Evolutionary conservation across 2,113 vertebrate genomes (phyloP).

Genomic region (Salvelinus fontinalis): DNA sequence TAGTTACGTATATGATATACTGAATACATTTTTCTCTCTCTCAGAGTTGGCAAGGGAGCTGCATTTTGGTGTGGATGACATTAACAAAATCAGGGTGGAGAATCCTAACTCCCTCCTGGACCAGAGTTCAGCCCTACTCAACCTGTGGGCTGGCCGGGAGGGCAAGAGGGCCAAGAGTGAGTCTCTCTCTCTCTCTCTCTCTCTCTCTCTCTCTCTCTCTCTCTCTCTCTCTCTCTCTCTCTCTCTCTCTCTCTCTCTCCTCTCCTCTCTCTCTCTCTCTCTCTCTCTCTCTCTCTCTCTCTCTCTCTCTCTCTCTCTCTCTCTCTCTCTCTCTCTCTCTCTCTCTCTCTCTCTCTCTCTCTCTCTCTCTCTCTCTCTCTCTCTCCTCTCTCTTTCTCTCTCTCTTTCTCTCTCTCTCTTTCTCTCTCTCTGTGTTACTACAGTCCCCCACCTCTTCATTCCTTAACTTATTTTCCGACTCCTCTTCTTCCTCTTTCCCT

Average conservation of each 20-base stretch:
- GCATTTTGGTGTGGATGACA: slow-evolving; percentile 92
- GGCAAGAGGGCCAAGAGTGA: slow-evolving; percentile 87
- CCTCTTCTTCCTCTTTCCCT: background rate
- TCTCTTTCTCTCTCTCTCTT: slow-evolving; percentile 45
- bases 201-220: slow-evolving; percentile 47
- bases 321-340: slow-evolving; percentile 14
- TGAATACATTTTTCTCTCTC: background rate
- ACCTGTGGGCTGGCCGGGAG: slow-evolving; percentile 87
- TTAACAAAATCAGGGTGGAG: slow-evolving; percentile 95
- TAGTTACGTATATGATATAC: background rate
- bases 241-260: too few relatives aligned
- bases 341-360: slow-evolving; percentile 43
- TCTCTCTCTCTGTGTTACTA: background rate
- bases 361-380: too few relatives aligned
- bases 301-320: slow-evolving; percentile 9
- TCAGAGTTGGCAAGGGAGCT: slow-evolving; percentile 93
- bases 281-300: slow-evolving; percentile 10
- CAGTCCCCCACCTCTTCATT: background rate
- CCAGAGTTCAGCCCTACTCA: slow-evolving; percentile 89
- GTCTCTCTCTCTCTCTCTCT: slow-evolving; percentile 44
- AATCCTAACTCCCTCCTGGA: slow-evolving; percentile 96
- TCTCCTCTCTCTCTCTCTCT: slow-evolving; percentile 47
- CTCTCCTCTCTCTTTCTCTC: slow-evolving; percentile 8
- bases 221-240: slow-evolving; percentile 30
- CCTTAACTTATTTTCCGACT: background rate